Percentiles rank a stretch among this genome's conserved stretches.
phyloP scores from a whole-genome alignment of 2,113 vertebrate species.

The Shinisaurus crocodilurus region DNA sequence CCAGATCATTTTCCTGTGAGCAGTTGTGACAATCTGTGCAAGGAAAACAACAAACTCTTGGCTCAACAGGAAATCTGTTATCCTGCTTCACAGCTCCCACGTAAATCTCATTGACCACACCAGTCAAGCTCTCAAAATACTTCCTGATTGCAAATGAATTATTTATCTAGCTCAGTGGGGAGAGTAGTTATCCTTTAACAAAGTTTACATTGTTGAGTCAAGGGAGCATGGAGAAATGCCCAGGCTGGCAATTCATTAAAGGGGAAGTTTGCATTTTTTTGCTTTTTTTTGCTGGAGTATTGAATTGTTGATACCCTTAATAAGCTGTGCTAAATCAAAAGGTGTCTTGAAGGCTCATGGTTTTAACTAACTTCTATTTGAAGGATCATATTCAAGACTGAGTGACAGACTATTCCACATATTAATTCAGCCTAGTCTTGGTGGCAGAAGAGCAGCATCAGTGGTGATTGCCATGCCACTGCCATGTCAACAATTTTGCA shows the following conservation, averaged over 20 bases:
- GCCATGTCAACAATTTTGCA: not conserved
- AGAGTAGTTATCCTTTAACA: conserved; percentile 27
- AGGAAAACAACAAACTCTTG: conserved; percentile 12
- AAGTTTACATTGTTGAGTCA: conserved; percentile 18
- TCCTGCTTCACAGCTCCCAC: not conserved
- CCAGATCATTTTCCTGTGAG: not conserved
- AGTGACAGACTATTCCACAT: not conserved
- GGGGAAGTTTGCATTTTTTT: not conserved
- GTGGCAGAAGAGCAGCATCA: not conserved
- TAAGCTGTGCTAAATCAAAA: not conserved
- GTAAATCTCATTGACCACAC: conserved; percentile 29
- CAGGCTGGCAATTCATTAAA: conserved; percentile 6
- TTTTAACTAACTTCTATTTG: conserved; percentile 1
- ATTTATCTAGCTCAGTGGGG: conserved; percentile 37
- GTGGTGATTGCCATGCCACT: not conserved
- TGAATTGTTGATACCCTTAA: not conserved
- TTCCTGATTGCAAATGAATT: conserved; percentile 43
- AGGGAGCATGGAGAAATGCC: conserved; percentile 11
- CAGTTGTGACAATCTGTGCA: conserved; percentile 14
- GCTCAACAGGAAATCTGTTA: conserved; percentile 7
- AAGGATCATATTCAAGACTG: not conserved
- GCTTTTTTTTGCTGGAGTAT: not conserved
- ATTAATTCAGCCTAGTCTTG: not conserved
- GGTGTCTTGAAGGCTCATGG: not conserved
- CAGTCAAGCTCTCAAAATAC: conserved; percentile 27